Base-by-base conservation (phyloP, 2,888 invertebrate genomes). In the Drepana falcataria region DNA sequence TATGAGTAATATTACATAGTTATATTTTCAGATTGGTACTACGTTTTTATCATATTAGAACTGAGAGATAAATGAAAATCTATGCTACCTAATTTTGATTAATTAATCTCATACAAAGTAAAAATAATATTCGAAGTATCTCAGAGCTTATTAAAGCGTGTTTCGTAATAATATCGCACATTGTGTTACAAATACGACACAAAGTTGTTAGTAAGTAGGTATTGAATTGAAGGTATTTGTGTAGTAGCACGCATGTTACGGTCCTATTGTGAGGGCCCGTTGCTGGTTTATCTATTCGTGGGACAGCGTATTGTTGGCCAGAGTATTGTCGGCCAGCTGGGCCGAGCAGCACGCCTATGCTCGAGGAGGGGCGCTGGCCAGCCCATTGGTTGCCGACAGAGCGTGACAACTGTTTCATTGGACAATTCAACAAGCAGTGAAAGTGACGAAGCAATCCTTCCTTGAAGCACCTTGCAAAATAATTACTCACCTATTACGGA, bases 341-440 rank as follows among this genome's bases (percentile, higher is more conserved):
- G 77, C 76, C 69, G 77, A 66, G 68, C 75, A 65, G 44, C 78
- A 86, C 88, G 88, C 90, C 89, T 85, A 80, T 80, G 77, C 78
- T 70, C 76, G 77, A 87, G 87, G 89, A 86, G 90, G 87, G 85
- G 89, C 87, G 65, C 81, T 77, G 67, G 77, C 68, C 75, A 71
- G 79, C 81, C 83, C 79, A 89, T 90, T 90, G 89, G 89, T 83
- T 85, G 79, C 83, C 75, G 83, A 58, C 84, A 79, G 81, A 87
- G 75, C 89, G 87, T 89, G 88, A 87, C 90, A 83, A 83, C 77
- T 73, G 77, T 82, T 77, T 81, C 83, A 91, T 90, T 90, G 90
- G 90, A 87, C 86, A 87, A 81, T 75, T 71, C 78, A 68, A 78
- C 79, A 72, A 78, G 73, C 78, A 83, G 85, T 85, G 87, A 89